These are phyloP conservation scores for Leuctra nigra DNA, from an alignment of 2,888 invertebrate genomes.

Conservation along the genomic window DNA sequence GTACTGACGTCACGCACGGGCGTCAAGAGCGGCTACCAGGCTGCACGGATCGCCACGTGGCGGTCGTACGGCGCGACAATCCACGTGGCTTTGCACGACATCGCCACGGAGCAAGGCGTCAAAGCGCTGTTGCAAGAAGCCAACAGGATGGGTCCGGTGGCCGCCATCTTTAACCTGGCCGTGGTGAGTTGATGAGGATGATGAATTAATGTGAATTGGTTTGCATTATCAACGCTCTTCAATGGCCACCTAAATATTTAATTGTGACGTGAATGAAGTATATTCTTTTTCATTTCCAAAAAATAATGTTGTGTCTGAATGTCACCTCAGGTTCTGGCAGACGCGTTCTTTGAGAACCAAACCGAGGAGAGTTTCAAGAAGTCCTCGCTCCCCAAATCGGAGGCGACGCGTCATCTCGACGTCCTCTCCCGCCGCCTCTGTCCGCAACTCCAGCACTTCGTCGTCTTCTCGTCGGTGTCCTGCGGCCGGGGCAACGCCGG, in stretches of 20 bases:
- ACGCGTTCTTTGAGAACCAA: constrained; percentile 72
- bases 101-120: constrained; percentile 63
- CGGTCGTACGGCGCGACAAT: constrained; percentile 60
- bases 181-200: constrained; percentile 49
- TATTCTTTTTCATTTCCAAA: neutral
- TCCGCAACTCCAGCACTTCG: constrained; percentile 59
- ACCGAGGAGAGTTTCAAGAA: constrained; percentile 58
- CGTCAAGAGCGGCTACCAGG: constrained; percentile 51
- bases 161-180: constrained; percentile 85
- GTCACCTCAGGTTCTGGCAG: constrained; percentile 45
- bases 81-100: constrained; percentile 61
- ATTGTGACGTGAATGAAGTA: too few relatives aligned
- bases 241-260: too few relatives aligned
- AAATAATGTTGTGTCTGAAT: neutral
- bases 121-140: constrained; percentile 59
- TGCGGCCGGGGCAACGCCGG: constrained; percentile 89
- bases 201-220: neutral
- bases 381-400: constrained; percentile 70
- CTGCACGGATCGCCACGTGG: constrained; percentile 52
- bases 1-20: constrained; percentile 51
- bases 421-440: constrained; percentile 52
- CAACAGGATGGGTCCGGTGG: constrained; percentile 57
- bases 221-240: neutral
- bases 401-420: constrained; percentile 72
- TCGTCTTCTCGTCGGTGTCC: constrained; percentile 85